Percentiles rank a stretch among this genome's conserved stretches.
Evolutionary conservation across 2,797 vertebrate genomes (phyloP).

Genomic region (Etheostoma nigrum): DNA sequence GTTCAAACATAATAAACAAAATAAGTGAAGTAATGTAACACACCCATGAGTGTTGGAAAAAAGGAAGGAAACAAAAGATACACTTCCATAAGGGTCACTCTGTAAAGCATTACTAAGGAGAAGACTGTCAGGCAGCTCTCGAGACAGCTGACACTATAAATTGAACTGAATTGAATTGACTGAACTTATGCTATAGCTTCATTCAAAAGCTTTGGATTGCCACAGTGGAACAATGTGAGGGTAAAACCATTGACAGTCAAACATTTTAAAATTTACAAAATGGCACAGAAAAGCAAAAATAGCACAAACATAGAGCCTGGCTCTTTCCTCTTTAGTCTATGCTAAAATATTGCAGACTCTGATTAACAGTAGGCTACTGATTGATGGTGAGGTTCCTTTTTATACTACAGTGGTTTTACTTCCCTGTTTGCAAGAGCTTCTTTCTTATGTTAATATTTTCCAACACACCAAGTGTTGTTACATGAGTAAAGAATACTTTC

Average conservation of each 20-base stretch:
- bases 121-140: no score
- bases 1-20: not conserved
- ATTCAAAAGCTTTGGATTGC: not conserved
- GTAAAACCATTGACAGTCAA: not conserved
- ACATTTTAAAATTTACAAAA: not conserved
- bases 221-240: not conserved
- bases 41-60: no score
- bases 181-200: no score
- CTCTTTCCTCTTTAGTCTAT: conserved; percentile 6
- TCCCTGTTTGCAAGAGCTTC: conserved; percentile 60
- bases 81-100: not conserved
- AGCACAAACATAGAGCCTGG: not conserved
- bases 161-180: no score
- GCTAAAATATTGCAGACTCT: conserved; percentile 13
- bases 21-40: not conserved
- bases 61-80: not conserved
- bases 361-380: not conserved
- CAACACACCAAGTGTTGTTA: not conserved
- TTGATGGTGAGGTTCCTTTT: conserved; percentile 35
- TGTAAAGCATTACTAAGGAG: not conserved
- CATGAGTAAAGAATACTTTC: conserved; percentile 1
- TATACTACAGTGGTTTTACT: conserved; percentile 43
- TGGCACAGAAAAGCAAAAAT: not conserved
- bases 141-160: no score
- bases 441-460: conserved; percentile 60